A percentile compares a stretch with the other conserved stretches of the same genome.
Evolutionary conservation across 1,140 invertebrate species (phyloP).

Genomic region (Pogonognathellus flavescens): DNA sequence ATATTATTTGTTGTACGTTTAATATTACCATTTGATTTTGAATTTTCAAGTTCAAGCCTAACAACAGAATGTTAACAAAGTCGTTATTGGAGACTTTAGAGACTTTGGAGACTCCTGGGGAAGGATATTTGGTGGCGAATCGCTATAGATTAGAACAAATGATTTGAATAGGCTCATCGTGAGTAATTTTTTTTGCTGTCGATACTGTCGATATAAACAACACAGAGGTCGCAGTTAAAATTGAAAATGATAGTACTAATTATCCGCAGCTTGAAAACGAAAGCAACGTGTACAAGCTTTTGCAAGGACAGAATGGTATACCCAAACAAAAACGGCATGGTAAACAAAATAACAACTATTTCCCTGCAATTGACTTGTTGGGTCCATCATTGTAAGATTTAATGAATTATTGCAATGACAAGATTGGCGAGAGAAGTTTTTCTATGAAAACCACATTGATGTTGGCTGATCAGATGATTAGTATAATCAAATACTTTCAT

Average conservation of each 20-base stretch:
- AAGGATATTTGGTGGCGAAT: too few relatives aligned
- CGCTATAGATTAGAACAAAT: conserved; percentile 77
- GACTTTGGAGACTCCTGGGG: too few relatives aligned
- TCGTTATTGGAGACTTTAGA: too few relatives aligned
- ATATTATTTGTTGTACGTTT: too few relatives aligned
- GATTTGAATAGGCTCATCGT: conserved; percentile 80
- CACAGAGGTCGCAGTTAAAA: conserved; percentile 95
- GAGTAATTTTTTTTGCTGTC: conserved; percentile 79
- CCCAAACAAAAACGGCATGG: conserved; percentile 88
- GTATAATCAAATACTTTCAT: conserved; percentile 94
- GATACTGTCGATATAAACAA: conserved; percentile 77
- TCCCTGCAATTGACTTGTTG: conserved; percentile 95
- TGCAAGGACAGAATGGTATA: conserved; percentile 92
- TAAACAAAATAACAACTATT: conserved; percentile 92
- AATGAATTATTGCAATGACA: conserved; percentile 98
- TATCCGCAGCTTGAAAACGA: conserved; percentile 97
- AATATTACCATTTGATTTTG: too few relatives aligned
- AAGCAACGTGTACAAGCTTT: conserved; percentile 91
- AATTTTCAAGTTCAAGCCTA: too few relatives aligned
- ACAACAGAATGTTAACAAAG: too few relatives aligned
- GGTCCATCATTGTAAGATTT: conserved; percentile 96
- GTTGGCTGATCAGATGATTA: conserved; percentile 94
- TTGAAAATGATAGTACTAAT: conserved; percentile 90
- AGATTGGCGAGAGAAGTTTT: too few relatives aligned
- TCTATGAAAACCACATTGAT: conserved; percentile 98